Base-by-base conservation (phyloP, 2,113 vertebrate genomes). In the Sebastes schlegelii region DNA sequence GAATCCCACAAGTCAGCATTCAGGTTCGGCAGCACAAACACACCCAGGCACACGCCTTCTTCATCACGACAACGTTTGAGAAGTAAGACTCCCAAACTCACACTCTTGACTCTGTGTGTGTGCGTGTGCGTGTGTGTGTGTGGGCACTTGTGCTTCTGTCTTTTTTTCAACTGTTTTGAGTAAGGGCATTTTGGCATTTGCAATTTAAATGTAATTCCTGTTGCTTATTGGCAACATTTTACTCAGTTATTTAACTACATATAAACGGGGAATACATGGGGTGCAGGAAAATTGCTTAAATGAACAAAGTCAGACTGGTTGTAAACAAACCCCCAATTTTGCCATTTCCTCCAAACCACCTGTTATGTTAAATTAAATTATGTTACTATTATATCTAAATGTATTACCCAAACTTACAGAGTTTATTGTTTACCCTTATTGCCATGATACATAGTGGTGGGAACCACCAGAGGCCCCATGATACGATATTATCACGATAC, bases 21-120 rank as follows among this genome's bases (percentile, higher is more conserved):
- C 98, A 99, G 93, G 96, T 99, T 46, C 97, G 98, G 42, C 97
- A 99, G 91, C 98, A 99, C 88, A 96, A 96, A 85, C 97, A 97
- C 94, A 98, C 97, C 4, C 93, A 90, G 8, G 96, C 95, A 54
- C 96, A 98, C 6, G 97, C 97, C 88, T 98, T 99, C 96, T 99
- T 99, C 58, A 97, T 99, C 95, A 99, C 98, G 0, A 97, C 98
- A 52, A 96, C 97, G 2, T 98, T 99, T 6, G 97, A 98, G 91
- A 98, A 97, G 98, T 97, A 92, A 90, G 96, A 87, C 14, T 67
- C n/a, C 16, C 1, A 71, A 64, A 61, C 23, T 23, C 40, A 42
- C 61, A 6, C 62, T 57, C 26, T 34, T 5, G 13, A 21, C 5
- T 52, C 2, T 66, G 26, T 17, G 14, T 74, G 45, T 70, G 66